Base-by-base conservation (phyloP, 2,113 vertebrate genomes). In the Coracopsis vasa region DNA sequence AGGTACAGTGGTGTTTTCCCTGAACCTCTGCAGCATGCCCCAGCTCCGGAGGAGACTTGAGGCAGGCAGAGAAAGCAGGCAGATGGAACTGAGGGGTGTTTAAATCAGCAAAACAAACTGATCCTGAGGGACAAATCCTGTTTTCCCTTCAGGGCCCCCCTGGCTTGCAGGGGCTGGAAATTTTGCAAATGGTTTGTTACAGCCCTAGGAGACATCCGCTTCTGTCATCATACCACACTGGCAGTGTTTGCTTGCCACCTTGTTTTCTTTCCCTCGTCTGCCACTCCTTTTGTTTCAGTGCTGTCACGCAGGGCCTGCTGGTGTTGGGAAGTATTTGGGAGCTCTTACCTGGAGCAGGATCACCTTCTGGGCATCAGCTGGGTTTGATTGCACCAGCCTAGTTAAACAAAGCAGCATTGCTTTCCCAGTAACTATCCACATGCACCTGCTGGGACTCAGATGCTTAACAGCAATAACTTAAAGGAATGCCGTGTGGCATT, bases 41-140 rank as follows among this genome's bases (percentile, higher is more conserved):
- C 41, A 16, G 87, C 74, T 54, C 54, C 13, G 35, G 13, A 21
- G 48, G 50, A 50, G n/a, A 4, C 80, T 53, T 15, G 42, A 29
- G 45, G 45, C 78, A 48, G 29, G 41, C 42, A 51, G 65, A 20
- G 42, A 35, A 7, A 7, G 54, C 37, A 37, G 51, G 42, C 39
- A 70, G 41, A 66, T 47, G 74, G 5, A 2, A 28, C 56, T 41
- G 15, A 4, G 11, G n/a, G 20, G 21, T 37, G 33, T 27, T 31
- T 65, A 62, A 35, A 23, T 67, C n/a, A 61, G 71, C 64, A 47
- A 29, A n/a, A 7, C 51, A 85, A 45, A 91, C 48, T 35, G 62
- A 89, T n/a, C 35, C 89, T 53, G 39, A 37, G 69, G 86, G 83
- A 50, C 73, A 86, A 80, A 73, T 47, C 86, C 53, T 65, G 72